Evolutionary conservation across 2,113 vertebrate species (phyloP).

Genomic region (Ceratotherium simum): DNA sequence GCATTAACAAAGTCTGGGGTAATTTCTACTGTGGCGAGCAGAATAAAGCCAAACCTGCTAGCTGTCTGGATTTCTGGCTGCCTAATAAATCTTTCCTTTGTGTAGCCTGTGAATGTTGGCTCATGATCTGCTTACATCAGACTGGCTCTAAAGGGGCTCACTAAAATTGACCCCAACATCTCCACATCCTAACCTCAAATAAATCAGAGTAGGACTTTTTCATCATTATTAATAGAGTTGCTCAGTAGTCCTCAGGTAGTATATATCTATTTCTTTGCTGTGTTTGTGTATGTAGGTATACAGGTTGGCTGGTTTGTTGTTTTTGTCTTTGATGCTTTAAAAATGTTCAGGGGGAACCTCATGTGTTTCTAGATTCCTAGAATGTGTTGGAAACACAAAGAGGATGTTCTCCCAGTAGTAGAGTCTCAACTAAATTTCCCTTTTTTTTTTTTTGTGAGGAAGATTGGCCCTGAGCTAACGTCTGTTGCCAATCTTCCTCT

Average conservation of each 20-base stretch:
- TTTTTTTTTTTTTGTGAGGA: background rate
- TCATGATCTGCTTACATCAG: constrained; percentile 68
- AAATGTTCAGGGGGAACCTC: background rate
- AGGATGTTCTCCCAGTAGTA: background rate
- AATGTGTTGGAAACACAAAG: constrained; percentile 44
- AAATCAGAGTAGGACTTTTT: constrained; percentile 19
- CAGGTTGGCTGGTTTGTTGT: background rate
- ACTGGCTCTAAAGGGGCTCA: constrained; percentile 57
- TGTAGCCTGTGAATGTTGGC: constrained; percentile 75
- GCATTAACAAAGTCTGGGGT: constrained; percentile 84
- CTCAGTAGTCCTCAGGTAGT: background rate
- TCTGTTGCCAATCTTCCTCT: too few species aligned
- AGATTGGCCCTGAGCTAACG: too few species aligned
- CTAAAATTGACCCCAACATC: constrained; percentile 62
- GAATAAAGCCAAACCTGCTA: constrained; percentile 84
- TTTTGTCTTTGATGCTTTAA: background rate
- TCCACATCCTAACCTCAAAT: constrained; percentile 28
- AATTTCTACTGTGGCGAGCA: constrained; percentile 86
- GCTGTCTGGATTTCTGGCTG: constrained; percentile 84
- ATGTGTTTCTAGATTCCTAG: background rate
- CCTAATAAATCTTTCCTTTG: constrained; percentile 80
- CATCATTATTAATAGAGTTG: background rate
- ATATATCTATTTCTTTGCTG: background rate
- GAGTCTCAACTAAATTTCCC: background rate
- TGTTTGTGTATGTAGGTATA: background rate